Conservation (phyloP, 2,113 vertebrate genomes). For the Bubo bubo region DNA sequence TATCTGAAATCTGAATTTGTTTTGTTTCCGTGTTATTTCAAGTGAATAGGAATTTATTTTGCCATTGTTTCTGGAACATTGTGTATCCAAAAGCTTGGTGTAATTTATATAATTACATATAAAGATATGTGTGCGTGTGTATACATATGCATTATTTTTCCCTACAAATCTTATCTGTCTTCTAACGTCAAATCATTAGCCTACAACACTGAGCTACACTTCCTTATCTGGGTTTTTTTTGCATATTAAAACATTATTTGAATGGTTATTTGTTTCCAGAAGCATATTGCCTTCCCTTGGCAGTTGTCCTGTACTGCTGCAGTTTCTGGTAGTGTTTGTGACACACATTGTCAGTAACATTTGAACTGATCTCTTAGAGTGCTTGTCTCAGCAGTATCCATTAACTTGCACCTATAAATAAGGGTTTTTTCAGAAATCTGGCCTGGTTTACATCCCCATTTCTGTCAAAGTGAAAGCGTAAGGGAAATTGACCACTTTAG, state of each 20-base stretch:
- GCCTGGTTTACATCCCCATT: neutral
- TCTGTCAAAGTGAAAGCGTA: neutral
- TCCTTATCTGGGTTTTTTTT: neutral
- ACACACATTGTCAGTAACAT: neutral
- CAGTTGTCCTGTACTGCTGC: neutral
- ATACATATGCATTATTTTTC: neutral
- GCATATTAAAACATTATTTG: neutral
- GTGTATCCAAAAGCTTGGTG: neutral
- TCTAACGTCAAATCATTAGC: neutral
- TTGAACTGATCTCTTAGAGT: neutral
- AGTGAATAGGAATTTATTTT: neutral
- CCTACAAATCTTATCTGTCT: neutral
- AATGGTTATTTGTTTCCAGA: neutral
- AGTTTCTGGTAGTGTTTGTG: neutral
- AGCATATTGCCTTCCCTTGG: neutral
- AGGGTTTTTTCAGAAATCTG: neutral
- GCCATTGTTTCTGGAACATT: neutral
- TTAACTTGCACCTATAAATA: neutral
- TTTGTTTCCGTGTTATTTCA: neutral
- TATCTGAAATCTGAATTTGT: neutral
- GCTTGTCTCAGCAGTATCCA: neutral
- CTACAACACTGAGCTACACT: neutral
- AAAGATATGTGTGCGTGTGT: neutral
- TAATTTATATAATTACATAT: neutral
- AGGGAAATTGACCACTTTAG: neutral